A percentile compares a stretch with the other conserved stretches of the same genome.
Conservation (phyloP, 2,888 invertebrate species). For the Fabriciana adippe region DNA sequence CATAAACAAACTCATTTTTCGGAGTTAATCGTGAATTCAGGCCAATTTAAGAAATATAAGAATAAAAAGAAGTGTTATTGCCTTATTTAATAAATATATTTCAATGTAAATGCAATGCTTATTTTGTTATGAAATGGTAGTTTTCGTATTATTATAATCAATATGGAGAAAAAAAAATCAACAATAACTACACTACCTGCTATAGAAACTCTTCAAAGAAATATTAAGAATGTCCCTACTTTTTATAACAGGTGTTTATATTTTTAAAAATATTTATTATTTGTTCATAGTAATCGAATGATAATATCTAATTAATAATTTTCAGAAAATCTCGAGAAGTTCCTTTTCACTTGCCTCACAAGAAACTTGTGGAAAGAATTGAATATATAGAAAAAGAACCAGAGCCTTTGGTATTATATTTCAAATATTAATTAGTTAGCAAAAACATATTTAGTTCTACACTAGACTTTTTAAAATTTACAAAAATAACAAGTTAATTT, state of each 20-base stretch:
- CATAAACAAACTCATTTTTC: background rate
- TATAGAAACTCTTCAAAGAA: constrained; percentile 68
- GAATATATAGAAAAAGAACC: constrained; percentile 79
- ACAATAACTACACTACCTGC: constrained; percentile 59
- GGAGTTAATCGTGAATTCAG: background rate
- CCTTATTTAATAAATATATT: background rate
- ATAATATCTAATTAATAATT: background rate
- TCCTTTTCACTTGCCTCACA: constrained; percentile 84
- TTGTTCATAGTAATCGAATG: background rate
- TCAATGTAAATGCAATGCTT: background rate
- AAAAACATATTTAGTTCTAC: too few relatives aligned
- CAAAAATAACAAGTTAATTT: too few relatives aligned
- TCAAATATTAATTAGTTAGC: too few relatives aligned
- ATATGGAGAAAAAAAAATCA: constrained; percentile 43
- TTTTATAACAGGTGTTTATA: constrained; percentile 53
- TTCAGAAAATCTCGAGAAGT: constrained; percentile 68
- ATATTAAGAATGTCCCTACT: constrained; percentile 63
- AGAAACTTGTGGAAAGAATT: constrained; percentile 83
- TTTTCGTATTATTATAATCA: background rate
- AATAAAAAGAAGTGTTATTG: background rate
- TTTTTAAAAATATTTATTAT: background rate
- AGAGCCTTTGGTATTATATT: constrained; percentile 81
- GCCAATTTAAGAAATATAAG: too few relatives aligned
- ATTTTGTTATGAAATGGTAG: background rate
- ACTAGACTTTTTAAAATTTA: too few relatives aligned